Base-by-base conservation (phyloP, 2,113 vertebrate genomes). In the Chaetodon trifascialis region DNA sequence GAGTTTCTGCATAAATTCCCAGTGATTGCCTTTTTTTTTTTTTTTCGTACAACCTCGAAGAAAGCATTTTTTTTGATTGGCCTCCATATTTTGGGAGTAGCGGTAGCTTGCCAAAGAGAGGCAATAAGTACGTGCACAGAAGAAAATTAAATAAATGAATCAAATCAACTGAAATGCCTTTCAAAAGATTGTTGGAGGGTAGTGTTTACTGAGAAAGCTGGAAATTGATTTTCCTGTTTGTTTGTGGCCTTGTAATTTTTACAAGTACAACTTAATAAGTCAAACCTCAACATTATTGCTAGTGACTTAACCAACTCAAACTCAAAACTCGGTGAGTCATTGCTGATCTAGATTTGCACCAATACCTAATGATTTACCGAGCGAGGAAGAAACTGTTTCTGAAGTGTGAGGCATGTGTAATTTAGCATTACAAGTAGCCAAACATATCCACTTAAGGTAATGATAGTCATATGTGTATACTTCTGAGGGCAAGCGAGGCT, bases 361-460 rank as follows among this genome's bases (percentile, higher is more conserved):
- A 69, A 68, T 23, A 30, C 38, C 56, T 69, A 82, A 83, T 84
- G 76, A 79, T 92, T 91, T 83, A 80, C 72, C 46, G 49, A 83
- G 73, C 19, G 16, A 73, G 42, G 56, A 54, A 68, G 56, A 73
- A 63, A 54, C 69, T 10, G 51, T 55, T 81, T 56, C 72, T 67
- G 86, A 88, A 87, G 76, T 62, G 67, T 74, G 54, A 80, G 66
- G 51, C 73, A 71, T 46, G 73, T 76, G 86, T 91, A 91, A 92
- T 93, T 90, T 83, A 78, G 82, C 86, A 80, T 79, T 86, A 93
- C 86, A 87, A 87, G 91, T 83, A 91, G 83, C 90, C 80, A 76
- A 90, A 93, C 75, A 86, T 74, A 81, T 82, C 80, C 88, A 89
- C 86, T 92, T 83, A 82, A 76, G 72, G 83, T 95, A 93, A 94